Conservation (phyloP, 2,797 vertebrate genomes). For the Mastacembelus armatus region DNA sequence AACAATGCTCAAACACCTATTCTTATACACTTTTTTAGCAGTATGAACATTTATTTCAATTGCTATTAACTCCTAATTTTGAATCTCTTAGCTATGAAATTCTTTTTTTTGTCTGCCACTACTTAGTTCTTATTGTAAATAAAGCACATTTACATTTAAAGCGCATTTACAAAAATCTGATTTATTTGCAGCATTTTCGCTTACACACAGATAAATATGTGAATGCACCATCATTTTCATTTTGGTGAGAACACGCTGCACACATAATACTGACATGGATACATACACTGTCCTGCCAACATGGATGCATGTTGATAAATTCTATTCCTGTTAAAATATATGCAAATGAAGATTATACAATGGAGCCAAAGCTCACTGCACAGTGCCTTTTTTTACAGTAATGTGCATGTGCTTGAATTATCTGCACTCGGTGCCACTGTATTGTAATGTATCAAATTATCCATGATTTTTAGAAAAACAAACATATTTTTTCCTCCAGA, state of each 20-base stretch:
- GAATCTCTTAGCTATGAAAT: background rate
- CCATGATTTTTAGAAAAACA: conserved; percentile 25
- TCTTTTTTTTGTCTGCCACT: conserved; percentile 5
- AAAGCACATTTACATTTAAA: conserved; percentile 6
- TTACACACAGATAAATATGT: conserved; percentile 3
- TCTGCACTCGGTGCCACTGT: conserved; percentile 34
- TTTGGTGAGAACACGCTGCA: background rate
- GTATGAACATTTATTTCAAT: conserved; percentile 9
- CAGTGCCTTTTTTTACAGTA: conserved; percentile 4
- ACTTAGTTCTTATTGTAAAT: too few relatives aligned
- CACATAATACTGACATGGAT: conserved; percentile 5
- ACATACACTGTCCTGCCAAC: background rate
- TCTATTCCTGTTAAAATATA: background rate
- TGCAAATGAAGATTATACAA: conserved; percentile 15
- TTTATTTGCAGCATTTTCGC: conserved; percentile 30
- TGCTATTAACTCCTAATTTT: background rate
- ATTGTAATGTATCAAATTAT: conserved; percentile 33
- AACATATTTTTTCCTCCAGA: conserved; percentile 37
- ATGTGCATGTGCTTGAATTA: conserved; percentile 44
- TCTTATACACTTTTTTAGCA: background rate
- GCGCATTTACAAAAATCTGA: conserved; percentile 27
- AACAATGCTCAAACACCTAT: background rate
- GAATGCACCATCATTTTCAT: background rate
- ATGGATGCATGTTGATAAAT: background rate
- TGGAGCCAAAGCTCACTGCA: conserved; percentile 6